Evolutionary conservation across 2,888 invertebrate genomes (phyloP).

Genomic region (Melinaea marsaeus): DNA sequence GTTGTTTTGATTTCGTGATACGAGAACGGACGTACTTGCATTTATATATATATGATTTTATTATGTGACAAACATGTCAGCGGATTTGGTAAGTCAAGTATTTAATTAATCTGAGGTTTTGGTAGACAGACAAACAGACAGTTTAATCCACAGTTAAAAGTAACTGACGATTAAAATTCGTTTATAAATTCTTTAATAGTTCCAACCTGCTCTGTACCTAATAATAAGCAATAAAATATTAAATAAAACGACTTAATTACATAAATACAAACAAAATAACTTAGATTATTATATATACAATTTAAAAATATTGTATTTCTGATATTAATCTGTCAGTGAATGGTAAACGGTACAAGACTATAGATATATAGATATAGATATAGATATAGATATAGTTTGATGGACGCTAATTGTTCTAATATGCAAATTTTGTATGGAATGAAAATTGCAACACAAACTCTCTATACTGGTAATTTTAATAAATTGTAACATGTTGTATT

Average conservation of each 20-base stretch:
- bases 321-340: conserved; percentile 26
- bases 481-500: neutral
- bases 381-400: neutral
- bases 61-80: no score
- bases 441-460: neutral
- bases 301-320: conserved; percentile 29
- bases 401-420: conserved; percentile 3
- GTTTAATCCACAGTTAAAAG: no score
- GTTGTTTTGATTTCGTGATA: conserved; percentile 33
- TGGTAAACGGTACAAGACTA: neutral
- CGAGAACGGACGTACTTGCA: conserved; percentile 25
- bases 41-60: neutral
- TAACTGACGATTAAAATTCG: no score
- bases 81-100: no score
- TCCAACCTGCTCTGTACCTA: neutral
- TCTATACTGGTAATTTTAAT: neutral
- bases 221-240: conserved; percentile 19
- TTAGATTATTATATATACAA: conserved; percentile 35
- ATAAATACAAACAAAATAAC: neutral
- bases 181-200: no score
- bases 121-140: no score
- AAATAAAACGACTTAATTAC: conserved; percentile 11
- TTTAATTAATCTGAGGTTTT: no score
- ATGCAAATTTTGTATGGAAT: conserved; percentile 4
- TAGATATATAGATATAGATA: neutral